Percentiles rank a stretch among this genome's conserved stretches.
These are phyloP conservation scores for Holacanthella duospinosa DNA, from an alignment of 2,888 invertebrate genomes.

Conservation along the genomic window DNA sequence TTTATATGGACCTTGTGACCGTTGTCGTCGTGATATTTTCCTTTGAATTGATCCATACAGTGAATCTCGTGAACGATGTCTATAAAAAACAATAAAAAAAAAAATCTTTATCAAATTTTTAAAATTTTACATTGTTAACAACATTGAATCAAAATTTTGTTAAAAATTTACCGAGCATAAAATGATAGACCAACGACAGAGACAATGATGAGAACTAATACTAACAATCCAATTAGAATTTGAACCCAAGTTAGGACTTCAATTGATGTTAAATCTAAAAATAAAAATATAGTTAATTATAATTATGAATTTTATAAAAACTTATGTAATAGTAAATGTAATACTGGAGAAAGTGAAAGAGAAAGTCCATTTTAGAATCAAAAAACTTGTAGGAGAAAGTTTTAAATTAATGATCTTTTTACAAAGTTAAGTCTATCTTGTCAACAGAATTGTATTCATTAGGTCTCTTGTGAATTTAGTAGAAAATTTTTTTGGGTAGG, in stretches of 20 bases:
- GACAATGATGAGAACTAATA: slow-evolving; percentile 20
- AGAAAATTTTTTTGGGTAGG: no score
- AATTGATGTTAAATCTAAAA: slow-evolving; percentile 20
- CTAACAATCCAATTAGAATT: slow-evolving; percentile 23
- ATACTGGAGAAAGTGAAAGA: no score
- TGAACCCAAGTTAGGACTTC: slow-evolving; percentile 27
- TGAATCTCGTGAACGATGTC: slow-evolving; percentile 11
- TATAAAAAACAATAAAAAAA: background rate
- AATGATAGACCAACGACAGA: slow-evolving; percentile 23
- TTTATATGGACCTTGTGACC: slow-evolving; percentile 36
- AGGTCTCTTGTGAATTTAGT: background rate
- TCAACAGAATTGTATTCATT: background rate
- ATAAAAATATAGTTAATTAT: background rate
- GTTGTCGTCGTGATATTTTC: slow-evolving; percentile 24
- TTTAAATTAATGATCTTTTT: no score
- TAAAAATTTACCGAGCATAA: slow-evolving; percentile 30
- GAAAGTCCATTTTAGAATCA: no score
- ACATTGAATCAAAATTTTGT: no score
- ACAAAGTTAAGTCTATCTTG: background rate
- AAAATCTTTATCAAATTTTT: slow-evolving; percentile 11
- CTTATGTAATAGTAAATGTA: no score
- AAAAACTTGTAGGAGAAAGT: no score
- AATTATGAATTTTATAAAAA: background rate
- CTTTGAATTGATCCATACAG: slow-evolving; percentile 15
- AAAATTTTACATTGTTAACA: background rate